Evolutionary conservation across 2,888 invertebrate species (phyloP).

Genomic region (Pristionchus exspectatus): DNA sequence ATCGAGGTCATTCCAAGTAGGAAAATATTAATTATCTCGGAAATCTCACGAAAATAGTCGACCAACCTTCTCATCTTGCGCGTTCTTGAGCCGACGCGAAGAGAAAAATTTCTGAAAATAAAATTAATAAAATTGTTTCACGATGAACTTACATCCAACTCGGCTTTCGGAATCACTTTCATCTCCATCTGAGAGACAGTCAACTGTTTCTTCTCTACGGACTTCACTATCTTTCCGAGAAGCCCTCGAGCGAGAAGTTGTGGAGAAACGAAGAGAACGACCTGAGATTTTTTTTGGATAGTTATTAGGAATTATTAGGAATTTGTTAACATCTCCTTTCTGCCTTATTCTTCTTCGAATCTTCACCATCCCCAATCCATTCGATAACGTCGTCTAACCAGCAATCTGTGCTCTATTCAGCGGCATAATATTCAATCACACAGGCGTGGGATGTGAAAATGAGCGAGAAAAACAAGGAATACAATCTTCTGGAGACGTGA

Average conservation of each 20-base stretch:
- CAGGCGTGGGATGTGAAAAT: slow-evolving; percentile 4
- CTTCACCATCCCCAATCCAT: background rate
- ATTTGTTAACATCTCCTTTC: background rate
- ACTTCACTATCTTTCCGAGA: slow-evolving; percentile 37
- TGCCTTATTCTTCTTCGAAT: background rate
- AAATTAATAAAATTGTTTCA: background rate
- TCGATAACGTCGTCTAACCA: background rate
- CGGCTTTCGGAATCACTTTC: slow-evolving; percentile 40
- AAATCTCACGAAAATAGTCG: background rate
- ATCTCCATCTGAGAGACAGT: slow-evolving; percentile 23
- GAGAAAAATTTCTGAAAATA: slow-evolving; percentile 45
- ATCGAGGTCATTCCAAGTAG: background rate
- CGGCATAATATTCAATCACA: background rate
- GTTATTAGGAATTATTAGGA: no score
- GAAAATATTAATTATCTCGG: background rate
- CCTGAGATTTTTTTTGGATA: background rate
- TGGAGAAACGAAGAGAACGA: slow-evolving; percentile 40
- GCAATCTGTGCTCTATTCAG: background rate
- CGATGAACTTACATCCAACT: slow-evolving; percentile 17
- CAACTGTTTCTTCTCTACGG: slow-evolving; percentile 43
- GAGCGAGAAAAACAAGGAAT: background rate
- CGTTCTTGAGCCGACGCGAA: slow-evolving; percentile 28
- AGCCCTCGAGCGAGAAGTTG: slow-evolving; percentile 46
- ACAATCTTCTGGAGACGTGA: background rate
- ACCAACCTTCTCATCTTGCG: slow-evolving; percentile 44